Percentiles rank a stretch among this genome's conserved stretches.
Evolutionary conservation across 1,140 invertebrate genomes (phyloP).

Genomic region (Drosophila orena): DNA sequence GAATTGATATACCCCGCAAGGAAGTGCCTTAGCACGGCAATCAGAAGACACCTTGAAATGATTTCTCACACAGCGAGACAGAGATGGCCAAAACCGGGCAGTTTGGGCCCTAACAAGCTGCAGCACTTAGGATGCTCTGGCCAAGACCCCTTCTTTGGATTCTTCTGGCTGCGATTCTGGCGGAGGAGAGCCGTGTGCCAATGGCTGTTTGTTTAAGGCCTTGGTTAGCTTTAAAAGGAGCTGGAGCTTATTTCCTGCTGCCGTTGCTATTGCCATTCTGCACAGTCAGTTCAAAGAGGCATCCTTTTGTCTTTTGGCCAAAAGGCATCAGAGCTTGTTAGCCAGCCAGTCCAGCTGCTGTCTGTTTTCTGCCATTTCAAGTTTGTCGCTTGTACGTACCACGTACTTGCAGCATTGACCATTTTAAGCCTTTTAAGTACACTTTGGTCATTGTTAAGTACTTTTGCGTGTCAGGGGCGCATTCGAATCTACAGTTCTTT

Average conservation of each 20-base stretch:
- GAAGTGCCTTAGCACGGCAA: slow-evolving; percentile 6
- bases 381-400: slow-evolving; percentile 62
- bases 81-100: slow-evolving; percentile 29
- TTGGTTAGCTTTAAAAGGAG: slow-evolving; percentile 79
- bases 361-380: slow-evolving; percentile 71
- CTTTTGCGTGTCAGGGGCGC: slow-evolving; percentile 77
- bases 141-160: slow-evolving; percentile 3
- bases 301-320: slow-evolving; percentile 68
- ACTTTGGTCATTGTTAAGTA: slow-evolving; percentile 83
- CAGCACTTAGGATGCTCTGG: slow-evolving; percentile 54
- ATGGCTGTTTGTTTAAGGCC: slow-evolving; percentile 68
- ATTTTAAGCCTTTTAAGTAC: slow-evolving; percentile 82
- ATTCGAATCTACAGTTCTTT: slow-evolving; percentile 40
- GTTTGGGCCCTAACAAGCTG: slow-evolving; percentile 68
- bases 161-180: slow-evolving; percentile 25
- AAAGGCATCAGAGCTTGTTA: slow-evolving; percentile 66
- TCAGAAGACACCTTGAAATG: slow-evolving; percentile 60
- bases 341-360: slow-evolving; percentile 36
- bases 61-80: slow-evolving; percentile 72
- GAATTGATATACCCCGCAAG: slow-evolving; percentile 4
- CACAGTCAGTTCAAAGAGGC: slow-evolving; percentile 63
- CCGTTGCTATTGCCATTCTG: slow-evolving; percentile 8
- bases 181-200: slow-evolving; percentile 16
- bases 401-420: slow-evolving; percentile 57
- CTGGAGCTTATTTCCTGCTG: slow-evolving; percentile 72